These are phyloP conservation scores for Drosophila sucinea DNA, from an alignment of 1,140 invertebrate species.

Conservation along the genomic window DNA sequence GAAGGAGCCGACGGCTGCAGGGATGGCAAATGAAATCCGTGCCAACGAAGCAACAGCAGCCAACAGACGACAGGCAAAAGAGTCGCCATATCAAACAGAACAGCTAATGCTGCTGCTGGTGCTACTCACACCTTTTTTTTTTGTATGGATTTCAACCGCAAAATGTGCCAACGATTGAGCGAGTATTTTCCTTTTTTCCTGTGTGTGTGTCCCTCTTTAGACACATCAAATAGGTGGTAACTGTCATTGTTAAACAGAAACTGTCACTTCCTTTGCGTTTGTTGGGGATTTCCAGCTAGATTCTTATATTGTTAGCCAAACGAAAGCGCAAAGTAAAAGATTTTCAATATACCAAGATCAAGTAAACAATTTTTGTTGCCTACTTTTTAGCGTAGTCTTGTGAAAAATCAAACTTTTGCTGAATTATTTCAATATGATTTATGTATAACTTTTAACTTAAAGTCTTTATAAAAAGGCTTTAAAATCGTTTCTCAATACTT, in stretches of 20 bases:
- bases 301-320: neutral
- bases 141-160: conserved; percentile 20
- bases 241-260: neutral
- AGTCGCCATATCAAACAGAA: conserved; percentile 1
- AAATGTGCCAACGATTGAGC: conserved; percentile 15
- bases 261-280: neutral
- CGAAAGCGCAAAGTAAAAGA: neutral
- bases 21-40: conserved; percentile 17
- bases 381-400: neutral
- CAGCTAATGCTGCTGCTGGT: neutral
- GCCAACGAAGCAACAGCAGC: conserved; percentile 15
- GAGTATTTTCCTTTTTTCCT: neutral
- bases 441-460: too few relatives aligned
- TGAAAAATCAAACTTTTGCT: neutral
- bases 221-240: neutral
- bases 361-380: neutral
- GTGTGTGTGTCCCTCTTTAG: neutral
- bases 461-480: too few relatives aligned
- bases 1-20: neutral
- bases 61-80: neutral
- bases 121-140: conserved; percentile 3
- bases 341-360: neutral
- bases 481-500: too few relatives aligned
- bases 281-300: neutral
- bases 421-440: too few relatives aligned